Evolutionary conservation across 1,140 invertebrate species (phyloP), one percentile per base, ranked within the genome.

Genomic region (Pogonus chalceus): DNA sequence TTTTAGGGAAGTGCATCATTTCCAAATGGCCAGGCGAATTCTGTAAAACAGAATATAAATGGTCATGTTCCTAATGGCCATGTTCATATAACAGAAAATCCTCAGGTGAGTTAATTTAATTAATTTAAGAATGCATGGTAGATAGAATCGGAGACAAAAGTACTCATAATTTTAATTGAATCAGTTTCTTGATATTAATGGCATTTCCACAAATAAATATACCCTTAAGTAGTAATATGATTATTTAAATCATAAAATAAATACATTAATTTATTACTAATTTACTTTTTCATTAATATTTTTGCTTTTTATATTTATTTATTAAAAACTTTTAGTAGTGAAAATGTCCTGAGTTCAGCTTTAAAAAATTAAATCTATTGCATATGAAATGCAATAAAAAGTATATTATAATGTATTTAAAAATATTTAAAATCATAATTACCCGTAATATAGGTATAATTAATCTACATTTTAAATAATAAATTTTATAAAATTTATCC

Each of bases 81-180:
- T 62, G 64, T 76, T 49, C 66, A 71, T 53, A 76, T 77, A 37
- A 76, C 72, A 35, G 74, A 78, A 66, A 78, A 77, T 68, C 74
- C 76, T 47, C 72, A 77, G 70, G 77, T 80, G 68, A 62, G 35
- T 53, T 7, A 14, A 10, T 49, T 7, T 20, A 18, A 16, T 51
- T 35, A 12, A 18, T 14, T 12, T n/a, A 3, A 31, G 7, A 4
- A 51, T 35, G 3, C 50, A 2, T 49, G n/a, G n/a, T n/a, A n/a
- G n/a, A n/a, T 22, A 22, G 22, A 18, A 23, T 49, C 7, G 7
- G 23, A 22, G 20, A 49, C 20, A 49, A 49, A 23, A 20, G 20
- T 49, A 10, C 20, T 10, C n/a, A 0, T 23, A 49, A 16, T 39
- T 53, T 35, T 35, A 20, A 9, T n/a, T 52, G 20, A 39, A 24